phyloP scores from a whole-genome alignment of 1,140 invertebrate species.

The Trypoxylus dichotomus region DNA sequence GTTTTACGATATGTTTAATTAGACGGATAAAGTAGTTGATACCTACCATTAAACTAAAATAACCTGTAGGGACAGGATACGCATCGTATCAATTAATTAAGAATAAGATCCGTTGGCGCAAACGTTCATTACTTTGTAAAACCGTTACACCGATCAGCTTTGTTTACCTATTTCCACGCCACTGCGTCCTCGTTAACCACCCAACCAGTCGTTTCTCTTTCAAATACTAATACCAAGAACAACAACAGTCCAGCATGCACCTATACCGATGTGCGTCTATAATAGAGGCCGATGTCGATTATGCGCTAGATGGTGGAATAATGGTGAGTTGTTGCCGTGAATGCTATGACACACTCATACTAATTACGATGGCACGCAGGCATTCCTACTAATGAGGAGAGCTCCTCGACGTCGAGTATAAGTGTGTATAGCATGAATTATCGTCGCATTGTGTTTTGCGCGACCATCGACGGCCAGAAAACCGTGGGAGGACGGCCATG shows the following conservation, averaged over 20 bases:
- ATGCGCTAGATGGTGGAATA: slow-evolving; percentile 10
- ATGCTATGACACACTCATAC: slow-evolving; percentile 23
- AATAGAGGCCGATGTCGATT: neutral
- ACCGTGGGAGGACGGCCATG: slow-evolving; percentile 2
- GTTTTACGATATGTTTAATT: too few species aligned
- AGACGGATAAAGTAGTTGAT: too few species aligned
- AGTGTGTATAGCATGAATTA: slow-evolving; percentile 14
- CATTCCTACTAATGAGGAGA: slow-evolving; percentile 8
- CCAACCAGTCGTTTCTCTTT: neutral
- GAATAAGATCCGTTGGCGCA: too few species aligned
- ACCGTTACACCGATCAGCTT: neutral
- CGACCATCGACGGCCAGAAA: neutral
- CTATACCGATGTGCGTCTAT: neutral
- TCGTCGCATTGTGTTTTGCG: slow-evolving; percentile 9
- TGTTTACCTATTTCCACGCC: neutral
- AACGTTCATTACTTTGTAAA: too few species aligned
- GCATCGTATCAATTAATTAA: too few species aligned
- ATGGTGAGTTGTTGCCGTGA: neutral
- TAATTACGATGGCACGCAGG: slow-evolving; percentile 22
- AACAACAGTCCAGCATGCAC: neutral
- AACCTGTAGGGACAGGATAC: too few species aligned
- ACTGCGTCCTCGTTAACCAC: neutral
- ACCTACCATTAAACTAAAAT: too few species aligned
- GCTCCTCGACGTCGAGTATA: neutral
- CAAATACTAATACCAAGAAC: slow-evolving; percentile 1